Conservation (phyloP, 2,797 vertebrate species). For the Odontamblyopus lacepedii region DNA sequence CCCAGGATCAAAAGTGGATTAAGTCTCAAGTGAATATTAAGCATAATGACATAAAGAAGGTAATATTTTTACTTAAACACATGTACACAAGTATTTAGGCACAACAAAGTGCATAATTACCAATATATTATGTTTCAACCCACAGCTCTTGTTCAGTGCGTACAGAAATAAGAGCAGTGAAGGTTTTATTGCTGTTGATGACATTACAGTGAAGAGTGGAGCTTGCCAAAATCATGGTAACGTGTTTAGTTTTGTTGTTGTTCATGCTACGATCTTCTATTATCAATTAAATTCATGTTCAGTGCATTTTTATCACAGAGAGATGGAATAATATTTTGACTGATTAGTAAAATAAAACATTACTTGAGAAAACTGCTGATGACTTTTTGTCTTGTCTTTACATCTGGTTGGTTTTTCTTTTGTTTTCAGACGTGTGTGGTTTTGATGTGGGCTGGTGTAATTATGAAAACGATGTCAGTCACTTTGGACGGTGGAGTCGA, state of each 20-base stretch:
- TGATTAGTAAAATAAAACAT: no score
- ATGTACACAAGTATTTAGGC: background rate
- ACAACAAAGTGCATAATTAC: background rate
- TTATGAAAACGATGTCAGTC: slow-evolving; percentile 56
- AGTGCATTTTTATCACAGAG: no score
- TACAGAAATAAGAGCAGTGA: slow-evolving; percentile 50
- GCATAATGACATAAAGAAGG: slow-evolving; percentile 34
- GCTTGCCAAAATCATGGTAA: slow-evolving; percentile 62
- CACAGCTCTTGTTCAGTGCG: slow-evolving; percentile 67
- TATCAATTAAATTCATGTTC: no score
- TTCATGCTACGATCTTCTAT: no score
- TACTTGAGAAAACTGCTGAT: no score
- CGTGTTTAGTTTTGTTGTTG: background rate
- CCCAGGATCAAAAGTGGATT: slow-evolving; percentile 70
- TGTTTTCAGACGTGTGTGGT: slow-evolving; percentile 66
- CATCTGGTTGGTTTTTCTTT: background rate
- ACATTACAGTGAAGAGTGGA: slow-evolving; percentile 70
- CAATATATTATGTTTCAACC: background rate
- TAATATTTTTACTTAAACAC: slow-evolving; percentile 30
- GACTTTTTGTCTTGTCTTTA: no score
- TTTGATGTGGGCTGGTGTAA: slow-evolving; percentile 74
- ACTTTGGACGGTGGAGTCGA: slow-evolving; percentile 58
- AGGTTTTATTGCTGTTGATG: slow-evolving; percentile 79
- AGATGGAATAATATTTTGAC: slow-evolving; percentile 1
- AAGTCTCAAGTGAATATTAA: slow-evolving; percentile 68